Evolutionary conservation across 2,797 vertebrate genomes (phyloP).

Genomic region (Schizopygopsis pylzovi): DNA sequence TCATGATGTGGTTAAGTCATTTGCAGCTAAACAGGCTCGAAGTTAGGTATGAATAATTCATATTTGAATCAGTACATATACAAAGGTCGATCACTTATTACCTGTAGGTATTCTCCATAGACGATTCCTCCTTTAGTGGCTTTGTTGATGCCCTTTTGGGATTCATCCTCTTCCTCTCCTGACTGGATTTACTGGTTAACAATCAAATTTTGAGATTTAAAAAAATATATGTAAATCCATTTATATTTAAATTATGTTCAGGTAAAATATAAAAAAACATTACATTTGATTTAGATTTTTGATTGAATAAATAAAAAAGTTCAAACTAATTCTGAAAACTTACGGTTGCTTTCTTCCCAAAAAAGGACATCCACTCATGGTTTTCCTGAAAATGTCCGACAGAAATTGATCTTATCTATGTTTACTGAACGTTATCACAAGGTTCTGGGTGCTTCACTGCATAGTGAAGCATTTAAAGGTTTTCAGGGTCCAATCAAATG

Average conservation of each 20-base stretch:
- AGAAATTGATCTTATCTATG: neutral
- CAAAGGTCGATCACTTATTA: constrained; percentile 62
- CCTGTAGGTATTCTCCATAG: constrained; percentile 93
- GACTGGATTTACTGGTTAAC: constrained; percentile 74
- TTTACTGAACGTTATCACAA: neutral
- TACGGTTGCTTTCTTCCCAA: constrained; percentile 79
- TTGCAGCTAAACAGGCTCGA: neutral
- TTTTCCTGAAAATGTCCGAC: constrained; percentile 50
- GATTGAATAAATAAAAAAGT: too few species aligned
- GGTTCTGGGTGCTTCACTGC: neutral
- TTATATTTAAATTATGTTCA: neutral
- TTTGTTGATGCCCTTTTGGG: constrained; percentile 87
- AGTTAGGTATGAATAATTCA: neutral
- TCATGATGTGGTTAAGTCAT: neutral
- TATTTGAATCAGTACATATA: constrained; percentile 3
- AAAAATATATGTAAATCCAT: neutral
- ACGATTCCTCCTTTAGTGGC: constrained; percentile 87
- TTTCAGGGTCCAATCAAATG: constrained; percentile 53
- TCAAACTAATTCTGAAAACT: constrained; percentile 53
- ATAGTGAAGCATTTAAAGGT: constrained; percentile 34
- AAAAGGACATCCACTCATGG: constrained; percentile 83
- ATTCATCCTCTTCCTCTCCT: constrained; percentile 79
- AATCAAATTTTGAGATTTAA: constrained; percentile 72
- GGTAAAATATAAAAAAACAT: neutral
- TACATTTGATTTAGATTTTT: neutral